Evolutionary conservation across 2,797 vertebrate species (phyloP), one percentile per base, ranked within the genome.

Genomic region (Pempheris klunzingeri): DNA sequence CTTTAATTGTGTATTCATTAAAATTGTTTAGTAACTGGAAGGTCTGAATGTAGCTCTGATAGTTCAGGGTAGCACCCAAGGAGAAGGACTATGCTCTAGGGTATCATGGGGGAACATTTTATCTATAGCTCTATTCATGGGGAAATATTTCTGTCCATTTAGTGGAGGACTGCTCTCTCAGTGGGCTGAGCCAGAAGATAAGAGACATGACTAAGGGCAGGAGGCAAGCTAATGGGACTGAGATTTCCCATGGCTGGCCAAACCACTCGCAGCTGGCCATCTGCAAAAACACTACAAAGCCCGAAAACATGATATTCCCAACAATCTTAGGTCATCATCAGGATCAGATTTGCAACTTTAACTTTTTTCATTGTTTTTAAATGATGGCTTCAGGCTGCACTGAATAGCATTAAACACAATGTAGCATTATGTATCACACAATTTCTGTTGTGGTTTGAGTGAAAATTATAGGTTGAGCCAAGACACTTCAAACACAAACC

Each of bases 271-370:
- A 92, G 92, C 88, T 92, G 92, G 86, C 79, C 87, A 93, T 96
- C 96, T 95, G 93, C 94, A 88, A 94, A 89, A 91, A 87, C 81
- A 88, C 87, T 82, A 88, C 81, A 87, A 83, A 88, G 87, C 64
- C 76, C 9, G 77, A 85, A 87, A 73, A 90, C 73, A 81, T 44
- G 47, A 87, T 80, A 85, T 84, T 87, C 82, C 77, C 87, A 71
- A 82, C 71, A 77, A 79, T 80, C 77, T 72, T 2, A 7, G 62
- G 53, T 50, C 72, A 65, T 82, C 68, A 73, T 65, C 32, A 46
- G 72, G 74, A 81, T 75, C 80, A 22, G 39, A 80, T 74, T 71
- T 63, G 26, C 60, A 26, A 39, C 28, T 70, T 52, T 14, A 47
- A 69, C 65, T 55, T 66, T 64, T 73, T 74, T 74, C 38, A 49